Evolutionary conservation across 2,113 vertebrate genomes (phyloP).

Genomic region (Podocnemis expansa): DNA sequence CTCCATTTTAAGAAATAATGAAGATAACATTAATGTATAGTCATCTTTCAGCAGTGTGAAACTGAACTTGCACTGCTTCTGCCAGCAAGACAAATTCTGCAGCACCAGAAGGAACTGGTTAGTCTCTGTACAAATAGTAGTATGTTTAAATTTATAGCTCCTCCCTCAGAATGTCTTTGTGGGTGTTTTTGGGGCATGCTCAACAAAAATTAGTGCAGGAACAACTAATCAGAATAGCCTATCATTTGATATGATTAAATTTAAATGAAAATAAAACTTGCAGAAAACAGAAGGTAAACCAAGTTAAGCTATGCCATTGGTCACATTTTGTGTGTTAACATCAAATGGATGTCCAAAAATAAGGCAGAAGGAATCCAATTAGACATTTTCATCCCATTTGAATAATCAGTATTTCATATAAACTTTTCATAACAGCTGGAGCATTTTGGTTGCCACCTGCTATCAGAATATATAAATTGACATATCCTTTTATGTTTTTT

Average conservation of each 20-base stretch:
- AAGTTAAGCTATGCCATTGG: not conserved
- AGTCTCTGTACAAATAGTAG: not conserved
- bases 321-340: not conserved
- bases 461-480: not conserved
- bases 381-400: not conserved
- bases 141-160: not conserved
- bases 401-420: not conserved
- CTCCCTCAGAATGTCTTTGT: not conserved
- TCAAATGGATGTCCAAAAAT: not conserved
- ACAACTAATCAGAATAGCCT: not conserved
- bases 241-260: not conserved
- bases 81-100: not conserved
- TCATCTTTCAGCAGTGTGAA: not conserved
- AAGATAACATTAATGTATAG: not conserved
- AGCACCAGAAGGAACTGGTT: not conserved
- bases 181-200: not conserved
- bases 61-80: not conserved
- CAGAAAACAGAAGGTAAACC: not conserved
- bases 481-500: not conserved
- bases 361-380: conserved; percentile 15
- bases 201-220: not conserved
- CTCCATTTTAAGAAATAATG: conserved; percentile 12
- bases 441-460: not conserved
- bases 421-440: not conserved
- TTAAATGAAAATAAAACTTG: not conserved